Base-by-base conservation (phyloP, 2,797 vertebrate species). In the Leuciscus waleckii region DNA sequence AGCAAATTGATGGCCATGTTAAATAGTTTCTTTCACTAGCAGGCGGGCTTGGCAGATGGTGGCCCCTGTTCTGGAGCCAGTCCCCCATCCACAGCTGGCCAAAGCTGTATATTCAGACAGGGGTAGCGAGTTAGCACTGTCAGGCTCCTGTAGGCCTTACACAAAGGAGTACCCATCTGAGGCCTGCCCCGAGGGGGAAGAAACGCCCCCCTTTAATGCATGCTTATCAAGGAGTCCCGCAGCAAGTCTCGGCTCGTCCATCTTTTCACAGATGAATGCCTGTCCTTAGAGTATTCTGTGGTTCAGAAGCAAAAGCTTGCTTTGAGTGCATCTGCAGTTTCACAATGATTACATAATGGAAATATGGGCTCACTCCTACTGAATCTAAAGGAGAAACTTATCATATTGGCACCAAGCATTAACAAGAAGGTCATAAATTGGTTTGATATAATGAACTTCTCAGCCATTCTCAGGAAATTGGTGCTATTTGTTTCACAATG, bases 1-100 rank as follows among this genome's bases (percentile, higher is more conserved):
- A 89, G 65, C 69, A 89, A 90, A 90, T 86, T 90, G 87, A 90
- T 87, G 82, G 82, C 75, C 79, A 76, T 84, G 79, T 35, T 90
- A 90, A 90, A 87, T 86, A 19, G 63, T 61, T 82, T 68, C 85
- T 86, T 89, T 90, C 84, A 87, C 83, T 87, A 65, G 56, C 70
- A 80, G 83, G 58, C 26, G 41, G 29, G 74, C 82, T 84, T 80
- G 86, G 87, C 89, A 90, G 89, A 90, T 90, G 89, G 86, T 74
- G 77, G 32, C 70, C 32, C 70, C 61, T 74, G 54, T 54, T 82
- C 26, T 83, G 70, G 87, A 77, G 74, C 70, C 79, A 70, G 54
- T 83, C 43, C 46, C 79, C 82, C 65, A 63, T 56, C 56, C 80
- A 79, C 81, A 85, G 87, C 89, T 88, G 87, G 85, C 73, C 76